Conservation (phyloP, 2,797 vertebrate species). For the Mormyrus proboscirostris region DNA sequence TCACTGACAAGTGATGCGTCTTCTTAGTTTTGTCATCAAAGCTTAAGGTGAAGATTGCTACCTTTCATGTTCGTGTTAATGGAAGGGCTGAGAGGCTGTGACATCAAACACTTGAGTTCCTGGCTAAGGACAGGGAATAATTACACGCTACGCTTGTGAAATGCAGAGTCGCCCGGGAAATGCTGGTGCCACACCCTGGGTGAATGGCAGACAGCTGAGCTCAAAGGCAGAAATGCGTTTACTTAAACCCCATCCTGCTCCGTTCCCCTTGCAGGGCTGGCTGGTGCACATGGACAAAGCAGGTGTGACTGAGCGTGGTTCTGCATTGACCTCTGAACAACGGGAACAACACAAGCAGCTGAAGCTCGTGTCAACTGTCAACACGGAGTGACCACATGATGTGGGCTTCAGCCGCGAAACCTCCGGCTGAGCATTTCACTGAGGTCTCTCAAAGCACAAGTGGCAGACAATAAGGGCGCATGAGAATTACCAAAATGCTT, state of each 20-base stretch:
- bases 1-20: background rate
- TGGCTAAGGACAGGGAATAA: background rate
- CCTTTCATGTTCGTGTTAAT: background rate
- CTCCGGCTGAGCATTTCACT: background rate
- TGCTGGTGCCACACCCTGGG: background rate
- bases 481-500: background rate
- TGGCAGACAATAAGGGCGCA: background rate
- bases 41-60: background rate
- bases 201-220: slow-evolving; percentile 32
- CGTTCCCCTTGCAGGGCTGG: slow-evolving; percentile 10
- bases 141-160: background rate
- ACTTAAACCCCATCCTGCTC: background rate
- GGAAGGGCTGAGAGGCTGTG: background rate
- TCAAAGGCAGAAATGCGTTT: slow-evolving; percentile 23
- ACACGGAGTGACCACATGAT: slow-evolving; percentile 21
- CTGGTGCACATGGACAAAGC: slow-evolving; percentile 32
- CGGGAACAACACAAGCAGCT: slow-evolving; percentile 19
- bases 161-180: background rate
- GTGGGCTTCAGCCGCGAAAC: background rate
- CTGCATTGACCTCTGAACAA: slow-evolving; percentile 46
- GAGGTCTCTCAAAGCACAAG: background rate
- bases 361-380: slow-evolving; percentile 20
- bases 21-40: background rate
- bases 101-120: background rate
- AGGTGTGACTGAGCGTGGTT: slow-evolving; percentile 37